phyloP scores from a whole-genome alignment of 2,888 invertebrate species.

The Sinotaia quadrata region DNA sequence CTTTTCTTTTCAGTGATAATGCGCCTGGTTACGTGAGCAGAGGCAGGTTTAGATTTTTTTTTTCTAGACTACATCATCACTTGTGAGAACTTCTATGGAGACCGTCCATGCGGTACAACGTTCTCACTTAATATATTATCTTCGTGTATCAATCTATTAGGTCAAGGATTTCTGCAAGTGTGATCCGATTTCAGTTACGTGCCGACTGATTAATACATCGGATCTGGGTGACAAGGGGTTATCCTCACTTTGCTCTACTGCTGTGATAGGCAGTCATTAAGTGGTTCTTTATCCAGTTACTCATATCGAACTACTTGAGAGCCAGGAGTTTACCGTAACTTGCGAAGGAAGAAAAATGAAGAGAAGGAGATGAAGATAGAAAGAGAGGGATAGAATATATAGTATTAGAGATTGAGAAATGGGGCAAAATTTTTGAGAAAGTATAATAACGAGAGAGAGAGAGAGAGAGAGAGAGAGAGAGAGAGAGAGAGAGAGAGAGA shows the following conservation, averaged over 20 bases:
- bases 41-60: no score
- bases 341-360: neutral
- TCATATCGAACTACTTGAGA: slow-evolving; percentile 13
- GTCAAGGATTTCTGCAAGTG: slow-evolving; percentile 13
- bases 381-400: neutral
- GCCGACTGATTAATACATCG: slow-evolving; percentile 24
- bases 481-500: neutral
- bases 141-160: no score
- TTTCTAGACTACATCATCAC: no score
- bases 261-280: slow-evolving; percentile 17
- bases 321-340: neutral
- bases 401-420: neutral
- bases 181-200: slow-evolving; percentile 11
- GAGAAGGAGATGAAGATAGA: slow-evolving; percentile 9
- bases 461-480: neutral
- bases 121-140: no score
- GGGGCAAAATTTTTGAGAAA: neutral
- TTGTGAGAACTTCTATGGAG: no score
- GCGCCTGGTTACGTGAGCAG: no score
- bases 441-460: neutral
- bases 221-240: slow-evolving; percentile 16
- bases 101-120: no score
- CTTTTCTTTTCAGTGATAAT: no score
- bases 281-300: slow-evolving; percentile 6
- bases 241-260: slow-evolving; percentile 8